Percentiles rank a stretch among this genome's conserved stretches.
Evolutionary conservation across 2,888 invertebrate species (phyloP).

Genomic region (Brenthis hecate): DNA sequence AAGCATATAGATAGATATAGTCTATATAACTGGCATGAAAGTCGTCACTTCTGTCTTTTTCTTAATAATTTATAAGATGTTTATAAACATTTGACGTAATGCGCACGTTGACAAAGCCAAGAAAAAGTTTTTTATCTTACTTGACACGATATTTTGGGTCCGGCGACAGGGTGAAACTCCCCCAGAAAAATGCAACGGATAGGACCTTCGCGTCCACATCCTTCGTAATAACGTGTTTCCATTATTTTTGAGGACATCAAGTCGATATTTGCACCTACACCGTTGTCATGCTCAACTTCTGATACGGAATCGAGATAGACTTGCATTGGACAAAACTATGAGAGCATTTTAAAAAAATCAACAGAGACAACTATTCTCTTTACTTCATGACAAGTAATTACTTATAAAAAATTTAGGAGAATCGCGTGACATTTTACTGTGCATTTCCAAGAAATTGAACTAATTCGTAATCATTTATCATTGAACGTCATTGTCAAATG

Average conservation of each 20-base stretch:
- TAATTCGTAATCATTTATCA: conserved; percentile 21
- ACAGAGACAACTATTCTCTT: conserved; percentile 4
- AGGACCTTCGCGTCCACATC: conserved; percentile 87
- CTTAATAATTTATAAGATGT: conserved; percentile 7
- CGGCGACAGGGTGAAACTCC: conserved; percentile 89
- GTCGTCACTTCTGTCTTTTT: too few relatives aligned
- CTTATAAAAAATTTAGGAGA: conserved; percentile 17
- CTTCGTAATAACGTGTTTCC: conserved; percentile 82
- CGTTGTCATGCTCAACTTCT: conserved; percentile 47
- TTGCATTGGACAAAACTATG: conserved; percentile 35
- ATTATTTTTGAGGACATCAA: conserved; percentile 61
- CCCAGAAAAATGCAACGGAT: conserved; percentile 92
- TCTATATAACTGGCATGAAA: not conserved
- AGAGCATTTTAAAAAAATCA: conserved; percentile 27
- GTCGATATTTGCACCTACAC: conserved; percentile 47
- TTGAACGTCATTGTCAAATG: conserved; percentile 28
- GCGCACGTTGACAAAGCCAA: not conserved
- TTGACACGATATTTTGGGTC: conserved; percentile 93
- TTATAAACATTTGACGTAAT: conserved; percentile 17
- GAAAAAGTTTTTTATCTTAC: conserved; percentile 65
- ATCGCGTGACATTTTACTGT: conserved; percentile 40
- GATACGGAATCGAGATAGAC: conserved; percentile 30
- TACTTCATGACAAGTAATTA: conserved; percentile 11
- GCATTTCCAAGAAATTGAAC: conserved; percentile 41
- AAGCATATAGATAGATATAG: not conserved